A percentile compares a stretch with the other conserved stretches of the same genome.
These are phyloP conservation scores for Leptobrachium ailaonicum DNA, from an alignment of 2,113 vertebrate species.

Conservation along the genomic window DNA sequence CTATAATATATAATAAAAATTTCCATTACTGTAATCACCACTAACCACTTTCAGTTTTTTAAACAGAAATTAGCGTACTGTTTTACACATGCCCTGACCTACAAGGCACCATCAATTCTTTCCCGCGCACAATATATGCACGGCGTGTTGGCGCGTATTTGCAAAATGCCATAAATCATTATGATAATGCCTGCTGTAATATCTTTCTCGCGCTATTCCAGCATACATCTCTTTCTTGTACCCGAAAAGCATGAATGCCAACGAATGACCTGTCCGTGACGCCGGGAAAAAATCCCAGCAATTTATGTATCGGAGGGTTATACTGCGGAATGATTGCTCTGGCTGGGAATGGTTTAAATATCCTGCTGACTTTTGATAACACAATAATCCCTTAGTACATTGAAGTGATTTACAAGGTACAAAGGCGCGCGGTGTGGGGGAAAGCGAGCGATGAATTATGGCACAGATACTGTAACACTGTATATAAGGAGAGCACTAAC, in stretches of 20 bases:
- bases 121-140: too few relatives aligned
- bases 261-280: background rate
- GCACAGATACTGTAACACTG: background rate
- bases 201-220: too few relatives aligned
- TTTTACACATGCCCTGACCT: too few relatives aligned
- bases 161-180: too few relatives aligned
- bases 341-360: background rate
- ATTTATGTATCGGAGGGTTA: background rate
- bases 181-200: too few relatives aligned
- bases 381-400: slow-evolving; percentile 1
- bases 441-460: background rate
- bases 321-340: background rate
- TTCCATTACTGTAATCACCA: too few relatives aligned
- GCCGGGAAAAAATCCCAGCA: background rate
- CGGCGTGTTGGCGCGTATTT: too few relatives aligned
- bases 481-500: background rate
- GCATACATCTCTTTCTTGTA: too few relatives aligned
- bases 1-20: too few relatives aligned
- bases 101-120: too few relatives aligned
- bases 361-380: background rate
- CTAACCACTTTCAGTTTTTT: too few relatives aligned
- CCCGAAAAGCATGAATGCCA: background rate
- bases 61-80: too few relatives aligned
- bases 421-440: background rate
- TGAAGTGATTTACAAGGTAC: slow-evolving; percentile 1